Evolutionary conservation across 2,797 vertebrate genomes (phyloP).

Genomic region (Gephyroberyx darwinii): DNA sequence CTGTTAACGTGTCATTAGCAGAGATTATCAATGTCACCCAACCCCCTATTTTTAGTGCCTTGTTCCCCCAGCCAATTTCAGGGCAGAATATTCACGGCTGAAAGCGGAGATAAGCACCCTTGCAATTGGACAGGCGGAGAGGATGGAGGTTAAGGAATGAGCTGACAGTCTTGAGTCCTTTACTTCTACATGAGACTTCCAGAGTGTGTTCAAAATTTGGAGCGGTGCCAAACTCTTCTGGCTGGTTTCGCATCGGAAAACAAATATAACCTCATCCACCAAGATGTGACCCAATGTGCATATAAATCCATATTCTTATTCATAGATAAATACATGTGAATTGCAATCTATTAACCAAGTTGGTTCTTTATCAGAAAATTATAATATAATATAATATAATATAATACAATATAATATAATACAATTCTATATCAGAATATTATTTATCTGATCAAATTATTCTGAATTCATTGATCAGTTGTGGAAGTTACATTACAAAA

Average conservation of each 20-base stretch:
- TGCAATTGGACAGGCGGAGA: constrained; percentile 57
- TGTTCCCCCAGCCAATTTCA: constrained; percentile 74
- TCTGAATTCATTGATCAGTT: neutral
- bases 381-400: too few relatives aligned
- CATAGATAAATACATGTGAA: neutral
- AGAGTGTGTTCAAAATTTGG: constrained; percentile 30
- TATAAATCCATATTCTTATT: neutral
- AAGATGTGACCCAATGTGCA: constrained; percentile 9
- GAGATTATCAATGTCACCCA: constrained; percentile 81
- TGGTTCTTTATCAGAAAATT: too few relatives aligned
- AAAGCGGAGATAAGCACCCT: constrained; percentile 69
- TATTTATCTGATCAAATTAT: neutral
- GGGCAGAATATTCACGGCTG: constrained; percentile 69
- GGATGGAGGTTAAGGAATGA: constrained; percentile 59
- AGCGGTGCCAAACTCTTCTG: constrained; percentile 30
- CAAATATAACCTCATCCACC: constrained; percentile 25
- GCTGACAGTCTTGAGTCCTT: constrained; percentile 49
- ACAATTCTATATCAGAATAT: too few relatives aligned
- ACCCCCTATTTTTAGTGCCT: constrained; percentile 77
- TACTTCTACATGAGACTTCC: constrained; percentile 42
- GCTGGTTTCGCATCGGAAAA: constrained; percentile 17
- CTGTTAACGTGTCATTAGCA: constrained; percentile 81
- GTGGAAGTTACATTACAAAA: too few relatives aligned
- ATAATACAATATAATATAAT: too few relatives aligned
- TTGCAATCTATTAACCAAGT: neutral